These are phyloP conservation scores for Colletes collaris DNA, from an alignment of 2,888 invertebrate species.

Conservation along the genomic window DNA sequence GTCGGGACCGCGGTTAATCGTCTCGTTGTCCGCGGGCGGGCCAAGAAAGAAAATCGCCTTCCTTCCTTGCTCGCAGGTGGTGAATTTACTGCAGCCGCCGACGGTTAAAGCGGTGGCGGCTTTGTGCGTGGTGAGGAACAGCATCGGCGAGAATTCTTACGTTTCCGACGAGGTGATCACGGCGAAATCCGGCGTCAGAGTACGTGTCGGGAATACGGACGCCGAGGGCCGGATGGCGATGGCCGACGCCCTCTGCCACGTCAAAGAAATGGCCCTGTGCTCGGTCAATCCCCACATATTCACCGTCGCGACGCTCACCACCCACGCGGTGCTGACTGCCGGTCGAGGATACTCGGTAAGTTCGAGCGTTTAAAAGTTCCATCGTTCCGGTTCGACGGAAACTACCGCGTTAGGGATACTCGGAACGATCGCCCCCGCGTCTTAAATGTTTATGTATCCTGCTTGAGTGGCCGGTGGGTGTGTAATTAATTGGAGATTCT, in stretches of 20 bases:
- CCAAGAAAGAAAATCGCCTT: background rate
- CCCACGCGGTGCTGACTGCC: constrained; percentile 90
- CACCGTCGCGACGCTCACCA: constrained; percentile 95
- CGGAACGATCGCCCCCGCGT: too few species aligned
- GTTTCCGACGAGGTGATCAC: constrained; percentile 96
- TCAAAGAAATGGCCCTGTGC: constrained; percentile 88
- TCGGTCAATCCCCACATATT: constrained; percentile 92
- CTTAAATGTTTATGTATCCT: too few species aligned
- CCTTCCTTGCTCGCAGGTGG: constrained; percentile 83
- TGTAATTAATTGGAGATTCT: too few species aligned
- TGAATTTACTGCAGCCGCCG: constrained; percentile 88
- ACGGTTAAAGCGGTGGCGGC: constrained; percentile 92
- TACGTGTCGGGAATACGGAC: constrained; percentile 96
- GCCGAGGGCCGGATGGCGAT: constrained; percentile 97
- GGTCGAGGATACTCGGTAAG: constrained; percentile 89
- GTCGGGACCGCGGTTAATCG: background rate
- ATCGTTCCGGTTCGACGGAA: too few species aligned
- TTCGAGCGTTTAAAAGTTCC: constrained; percentile 6
- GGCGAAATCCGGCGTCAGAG: constrained; percentile 91
- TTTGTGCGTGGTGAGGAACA: constrained; percentile 94
- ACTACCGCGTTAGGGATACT: background rate
- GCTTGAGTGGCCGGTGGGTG: too few species aligned
- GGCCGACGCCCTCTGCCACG: constrained; percentile 93
- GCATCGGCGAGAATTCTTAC: constrained; percentile 93
- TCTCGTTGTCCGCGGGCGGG: background rate